Evolutionary conservation across 2,797 vertebrate species (phyloP).

Genomic region (Sebastiscus tertius): DNA sequence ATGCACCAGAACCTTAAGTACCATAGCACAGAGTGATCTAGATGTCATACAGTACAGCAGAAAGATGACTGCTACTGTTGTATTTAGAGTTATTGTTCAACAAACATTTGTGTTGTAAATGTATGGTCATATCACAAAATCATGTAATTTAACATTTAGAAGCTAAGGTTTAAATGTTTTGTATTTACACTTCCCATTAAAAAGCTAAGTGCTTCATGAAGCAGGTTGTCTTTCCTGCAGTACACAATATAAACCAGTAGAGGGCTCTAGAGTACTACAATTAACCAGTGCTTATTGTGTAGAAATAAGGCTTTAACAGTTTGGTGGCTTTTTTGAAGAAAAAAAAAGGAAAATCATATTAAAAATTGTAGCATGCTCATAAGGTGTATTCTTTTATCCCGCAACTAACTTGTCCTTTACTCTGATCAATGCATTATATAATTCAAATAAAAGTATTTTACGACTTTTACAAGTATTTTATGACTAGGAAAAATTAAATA

Average conservation of each 20-base stretch:
- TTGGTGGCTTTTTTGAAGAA: background rate
- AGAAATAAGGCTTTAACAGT: constrained; percentile 43
- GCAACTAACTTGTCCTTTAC: background rate
- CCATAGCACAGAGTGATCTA: constrained; percentile 9
- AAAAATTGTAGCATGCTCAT: constrained; percentile 33
- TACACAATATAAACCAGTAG: constrained; percentile 53
- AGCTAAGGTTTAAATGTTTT: background rate
- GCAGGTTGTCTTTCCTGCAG: constrained; percentile 27
- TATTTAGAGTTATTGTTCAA: background rate
- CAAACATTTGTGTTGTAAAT: background rate
- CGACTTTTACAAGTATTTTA: no score
- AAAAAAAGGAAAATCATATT: background rate
- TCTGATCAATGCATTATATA: background rate
- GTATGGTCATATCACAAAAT: background rate
- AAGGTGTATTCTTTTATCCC: constrained; percentile 4
- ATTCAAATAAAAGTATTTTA: constrained; percentile 13
- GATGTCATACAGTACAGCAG: constrained; percentile 4
- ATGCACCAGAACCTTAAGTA: constrained; percentile 19
- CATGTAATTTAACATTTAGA: constrained; percentile 1
- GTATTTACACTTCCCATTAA: background rate
- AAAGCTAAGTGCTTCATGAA: constrained; percentile 20
- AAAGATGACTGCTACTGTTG: background rate
- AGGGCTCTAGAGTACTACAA: constrained; percentile 43
- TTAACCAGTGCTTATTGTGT: constrained; percentile 13
- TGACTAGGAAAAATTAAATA: background rate